Base-by-base conservation (phyloP, 2,113 vertebrate genomes). In the Phylloscopus trochilus region DNA sequence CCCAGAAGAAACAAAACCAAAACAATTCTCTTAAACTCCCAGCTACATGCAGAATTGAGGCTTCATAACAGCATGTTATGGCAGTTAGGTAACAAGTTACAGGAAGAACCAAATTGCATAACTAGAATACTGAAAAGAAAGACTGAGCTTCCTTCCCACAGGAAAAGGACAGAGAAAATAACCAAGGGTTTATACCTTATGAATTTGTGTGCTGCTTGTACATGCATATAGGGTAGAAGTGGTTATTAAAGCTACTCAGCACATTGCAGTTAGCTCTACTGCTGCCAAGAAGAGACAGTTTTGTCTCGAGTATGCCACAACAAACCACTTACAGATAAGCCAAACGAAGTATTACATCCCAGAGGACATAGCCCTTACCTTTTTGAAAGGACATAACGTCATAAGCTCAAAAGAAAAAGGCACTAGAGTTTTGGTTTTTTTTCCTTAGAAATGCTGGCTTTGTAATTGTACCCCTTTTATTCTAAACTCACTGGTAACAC, bases 321-420 rank as follows among this genome's bases (percentile, higher is more conserved):
- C 15, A 51, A 87, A 78, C 87, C 75, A 69, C 92, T 73, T 73
- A n/a, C 21, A 39, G 59, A 59, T 35, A 90, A 44, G 94, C 80
- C 90, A 53, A 33, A 72, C 24, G 10, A 11, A 53, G 46, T 30
- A 13, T 58, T 47, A 79, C 14, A 56, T 69, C 92, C 44, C 27
- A 88, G 89, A 96, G 89, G 89, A 94, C 84, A 46, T 12, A 35
- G 90, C 89, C 95, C 93, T 93, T 92, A 87, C 66, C 43, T 83
- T 62, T 91, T 1, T 74, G 64, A 92, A 84, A 52, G 83, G 91
- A 85, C 62, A 9, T 6, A 74, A 90, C 47, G 84, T 56, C 67
- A 82, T 86, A 94, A 92, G 78, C 81, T 93, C 83, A 66, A 94
- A 96, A 92, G 81, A 95, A 92, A 97, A 98, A 98, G 97, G 97